Evolutionary conservation across 1,140 invertebrate species (phyloP), one percentile per base, ranked within the genome.

Genomic region (Zaprionus camerounensis): DNA sequence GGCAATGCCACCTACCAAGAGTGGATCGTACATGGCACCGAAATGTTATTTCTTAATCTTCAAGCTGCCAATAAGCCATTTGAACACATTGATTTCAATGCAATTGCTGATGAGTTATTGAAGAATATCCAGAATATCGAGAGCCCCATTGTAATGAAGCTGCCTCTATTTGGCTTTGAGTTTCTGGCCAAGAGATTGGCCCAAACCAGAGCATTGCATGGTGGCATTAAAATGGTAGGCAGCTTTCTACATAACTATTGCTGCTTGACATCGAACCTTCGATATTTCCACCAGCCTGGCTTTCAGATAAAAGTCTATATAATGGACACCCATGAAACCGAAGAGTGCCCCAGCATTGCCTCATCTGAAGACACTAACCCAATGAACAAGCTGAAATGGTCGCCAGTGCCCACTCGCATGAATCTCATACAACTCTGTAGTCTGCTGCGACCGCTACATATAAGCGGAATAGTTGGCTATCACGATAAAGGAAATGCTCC

Each of bases 371-470:
- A 6, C 2, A 24, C 9, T 11, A 76, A 24, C 24, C 61, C 24
- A 5, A 22, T 69, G 6, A 1, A 6, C 2, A 22, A 66, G 0
- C 55, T 88, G 0, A 55, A 73, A 6, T 88, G 84, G 84, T 67
- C 85, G 1, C 81, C 81, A 2, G 3, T 49, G 15, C 84, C 84
- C 7, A 73, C 67, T 22, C 78, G 78, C 0, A 71, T 88, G 15
- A 80, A 90, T 67, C 78, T 88, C 3, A 75, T 74, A 4, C 85
- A 88, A 24, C 63, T 88, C 0, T 88, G 81, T 58, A 90, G 85
- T n/a, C 44, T 88, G 7, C 15, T 88, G 5, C 69, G 78, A 9
- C 84, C 84, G 0, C 22, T 58, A 7, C 69, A 81, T 12, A 88
- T 90, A 7, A 68, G 65, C 11, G 85, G 78, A 0, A 81, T 90